These are phyloP conservation scores for Anarsia innoxiella DNA, from an alignment of 2,888 invertebrate genomes.

Conservation along the genomic window DNA sequence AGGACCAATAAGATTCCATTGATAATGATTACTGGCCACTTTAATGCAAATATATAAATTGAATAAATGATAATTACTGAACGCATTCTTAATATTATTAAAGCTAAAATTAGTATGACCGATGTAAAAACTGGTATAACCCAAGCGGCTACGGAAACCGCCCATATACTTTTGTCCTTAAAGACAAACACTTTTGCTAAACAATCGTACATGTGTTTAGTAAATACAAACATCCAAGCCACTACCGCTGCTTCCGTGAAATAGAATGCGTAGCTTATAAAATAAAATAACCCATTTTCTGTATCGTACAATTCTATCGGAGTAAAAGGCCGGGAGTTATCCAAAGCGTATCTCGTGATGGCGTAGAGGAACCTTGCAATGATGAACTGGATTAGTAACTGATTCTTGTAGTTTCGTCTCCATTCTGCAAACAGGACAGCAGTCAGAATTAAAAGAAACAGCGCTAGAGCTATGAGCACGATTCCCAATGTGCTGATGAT, in stretches of 20 bases:
- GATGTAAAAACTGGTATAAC: slow-evolving; percentile 24
- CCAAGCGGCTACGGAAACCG: slow-evolving; percentile 43
- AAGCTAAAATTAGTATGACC: neutral
- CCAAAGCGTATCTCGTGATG: slow-evolving; percentile 37
- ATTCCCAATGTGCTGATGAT: slow-evolving; percentile 48
- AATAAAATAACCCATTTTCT: slow-evolving; percentile 28
- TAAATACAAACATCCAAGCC: slow-evolving; percentile 58
- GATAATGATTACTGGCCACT: slow-evolving; percentile 49
- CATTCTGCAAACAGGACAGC: slow-evolving; percentile 49
- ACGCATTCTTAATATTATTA: too few relatives aligned
- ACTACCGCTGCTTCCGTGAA: slow-evolving; percentile 46
- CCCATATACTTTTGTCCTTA: slow-evolving; percentile 29
- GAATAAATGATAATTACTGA: too few relatives aligned
- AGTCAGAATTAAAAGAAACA: slow-evolving; percentile 44
- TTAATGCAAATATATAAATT: slow-evolving; percentile 33
- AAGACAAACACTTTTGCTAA: slow-evolving; percentile 48
- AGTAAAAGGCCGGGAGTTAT: too few relatives aligned
- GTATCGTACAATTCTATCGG: too few relatives aligned
- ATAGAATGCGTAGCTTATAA: too few relatives aligned
- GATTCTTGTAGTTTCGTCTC: slow-evolving; percentile 54
- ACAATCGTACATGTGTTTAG: slow-evolving; percentile 47
- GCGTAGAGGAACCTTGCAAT: slow-evolving; percentile 46
- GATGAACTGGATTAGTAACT: slow-evolving; percentile 56
- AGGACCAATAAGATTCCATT: slow-evolving; percentile 43
- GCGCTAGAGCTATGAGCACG: slow-evolving; percentile 32